Percentiles rank a stretch among this genome's conserved stretches.
These are phyloP conservation scores for Epizoanthus rinbou DNA, from an alignment of 92 coral and sea anemone species.

Conservation along the genomic window DNA sequence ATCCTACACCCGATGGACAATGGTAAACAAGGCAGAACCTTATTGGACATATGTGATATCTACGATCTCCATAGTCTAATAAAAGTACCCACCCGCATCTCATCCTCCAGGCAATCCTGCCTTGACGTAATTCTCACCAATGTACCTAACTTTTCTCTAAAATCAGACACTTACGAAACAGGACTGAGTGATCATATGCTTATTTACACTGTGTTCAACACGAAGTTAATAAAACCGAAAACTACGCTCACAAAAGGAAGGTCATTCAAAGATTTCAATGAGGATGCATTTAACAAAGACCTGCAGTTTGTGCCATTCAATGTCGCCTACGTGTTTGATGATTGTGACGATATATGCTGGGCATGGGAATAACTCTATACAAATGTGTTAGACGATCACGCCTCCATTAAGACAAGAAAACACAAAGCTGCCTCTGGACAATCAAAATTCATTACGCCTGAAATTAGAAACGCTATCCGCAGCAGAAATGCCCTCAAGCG, in stretches of 20 bases:
- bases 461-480: slow-evolving; percentile 26
- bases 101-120: slow-evolving; percentile 39
- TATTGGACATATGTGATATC: too few species aligned
- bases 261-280: slow-evolving; percentile 33
- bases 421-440: slow-evolving; percentile 10
- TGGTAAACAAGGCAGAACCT: slow-evolving; percentile 13
- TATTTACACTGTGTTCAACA: slow-evolving; percentile 39
- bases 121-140: slow-evolving; percentile 40
- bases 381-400: slow-evolving; percentile 32
- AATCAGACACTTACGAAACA: slow-evolving; percentile 41
- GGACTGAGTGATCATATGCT: slow-evolving; percentile 50
- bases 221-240: slow-evolving; percentile 2
- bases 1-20: slow-evolving; percentile 45
- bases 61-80: slow-evolving; percentile 44
- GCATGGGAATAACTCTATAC: slow-evolving; percentile 28
- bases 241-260: slow-evolving; percentile 2
- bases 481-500: slow-evolving; percentile 42
- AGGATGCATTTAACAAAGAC: slow-evolving; percentile 15
- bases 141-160: slow-evolving; percentile 37
- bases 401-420: slow-evolving; percentile 31
- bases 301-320: slow-evolving; percentile 11
- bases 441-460: slow-evolving; percentile 39
- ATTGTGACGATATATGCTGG: slow-evolving; percentile 15
- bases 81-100: slow-evolving; percentile 51
- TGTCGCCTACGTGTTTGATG: slow-evolving; percentile 17